Evolutionary conservation across 2,113 vertebrate genomes (phyloP), one percentile per base, ranked within the genome.

Genomic region (Lepus timidus): DNA sequence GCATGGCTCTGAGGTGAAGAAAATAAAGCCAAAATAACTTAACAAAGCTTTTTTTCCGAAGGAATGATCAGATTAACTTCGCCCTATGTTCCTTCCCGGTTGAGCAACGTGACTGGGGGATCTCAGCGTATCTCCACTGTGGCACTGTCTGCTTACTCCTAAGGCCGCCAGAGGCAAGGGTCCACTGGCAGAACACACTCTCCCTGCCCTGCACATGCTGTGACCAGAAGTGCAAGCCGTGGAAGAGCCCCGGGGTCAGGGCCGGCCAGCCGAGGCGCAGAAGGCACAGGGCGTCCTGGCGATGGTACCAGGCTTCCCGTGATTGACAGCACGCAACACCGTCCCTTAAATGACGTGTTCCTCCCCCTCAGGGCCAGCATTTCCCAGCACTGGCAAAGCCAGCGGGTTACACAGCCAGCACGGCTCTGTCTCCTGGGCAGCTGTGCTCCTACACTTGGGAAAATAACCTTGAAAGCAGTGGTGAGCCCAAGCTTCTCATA

Each of bases 1-100:
- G 92, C 90, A 94, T 76, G 96, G 97, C 94, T 97, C 88, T 93
- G 92, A 97, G 93, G 98, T 74, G 93, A 95, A 97, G 96, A 82
- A 94, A 92, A 97, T 96, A 93, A 97, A 95, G 96, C 80, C 95
- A 98, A 96, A 97, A 97, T 93, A 96, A 74, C 75, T 27, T 36
- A 51, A 92, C 20, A 62, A 82, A 31, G 52, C 4, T 1, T 10
- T 76, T 58, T 55, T 78, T 78, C 22, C 65, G 8, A 61, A 78
- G n/a, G n/a, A 44, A 3, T 23, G 10, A 55, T 79, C 31, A n/a
- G 36, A 49, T 49, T 88, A 94, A 93, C 80, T 80, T 95, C 92
- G 39, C 94, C 95, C 93, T 94, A 74, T 71, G 93, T 95, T 96
- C 96, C 96, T 97, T 98, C 96, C 49, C 85, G 95, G 95, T 94